Percentiles rank a stretch among this genome's conserved stretches.
These are phyloP conservation scores for Agriopis aurantiaria DNA, from an alignment of 2,888 invertebrate genomes.

Conservation along the genomic window DNA sequence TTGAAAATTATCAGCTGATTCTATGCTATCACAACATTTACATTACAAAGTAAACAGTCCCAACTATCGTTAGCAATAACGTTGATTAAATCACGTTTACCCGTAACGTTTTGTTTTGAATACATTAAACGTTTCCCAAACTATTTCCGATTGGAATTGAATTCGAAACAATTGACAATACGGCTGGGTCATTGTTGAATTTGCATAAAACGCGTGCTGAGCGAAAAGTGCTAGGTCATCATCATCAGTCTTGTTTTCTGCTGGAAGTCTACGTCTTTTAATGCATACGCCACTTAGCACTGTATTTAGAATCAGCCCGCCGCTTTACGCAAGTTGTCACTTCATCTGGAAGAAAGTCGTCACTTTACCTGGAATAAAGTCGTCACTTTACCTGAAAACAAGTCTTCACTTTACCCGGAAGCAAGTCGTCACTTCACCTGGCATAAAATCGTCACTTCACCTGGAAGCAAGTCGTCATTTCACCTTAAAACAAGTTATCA, in stretches of 20 bases:
- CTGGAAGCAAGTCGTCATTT: too few relatives aligned
- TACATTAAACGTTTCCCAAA: constrained; percentile 25
- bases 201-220: constrained; percentile 9
- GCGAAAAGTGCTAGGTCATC: not conserved
- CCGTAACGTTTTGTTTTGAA: constrained; percentile 29
- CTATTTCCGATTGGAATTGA: constrained; percentile 17
- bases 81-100: constrained; percentile 30
- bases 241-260: not conserved
- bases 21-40: not conserved
- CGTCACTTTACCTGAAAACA: too few relatives aligned
- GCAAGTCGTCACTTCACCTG: too few relatives aligned
- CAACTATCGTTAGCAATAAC: constrained; percentile 14
- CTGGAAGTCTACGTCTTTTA: too few relatives aligned
- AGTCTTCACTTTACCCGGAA: too few relatives aligned
- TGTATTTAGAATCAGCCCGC: too few relatives aligned
- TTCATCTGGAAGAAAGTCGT: too few relatives aligned
- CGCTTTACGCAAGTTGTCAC: too few relatives aligned
- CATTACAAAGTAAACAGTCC: constrained; percentile 8
- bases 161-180: constrained; percentile 13
- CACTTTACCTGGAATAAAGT: too few relatives aligned
- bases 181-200: not conserved
- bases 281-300: not conserved
- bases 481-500: too few relatives aligned
- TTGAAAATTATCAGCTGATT: not conserved
- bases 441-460: too few relatives aligned